Evolutionary conservation across 2,888 invertebrate genomes (phyloP).

Genomic region (Plebejus anna): DNA sequence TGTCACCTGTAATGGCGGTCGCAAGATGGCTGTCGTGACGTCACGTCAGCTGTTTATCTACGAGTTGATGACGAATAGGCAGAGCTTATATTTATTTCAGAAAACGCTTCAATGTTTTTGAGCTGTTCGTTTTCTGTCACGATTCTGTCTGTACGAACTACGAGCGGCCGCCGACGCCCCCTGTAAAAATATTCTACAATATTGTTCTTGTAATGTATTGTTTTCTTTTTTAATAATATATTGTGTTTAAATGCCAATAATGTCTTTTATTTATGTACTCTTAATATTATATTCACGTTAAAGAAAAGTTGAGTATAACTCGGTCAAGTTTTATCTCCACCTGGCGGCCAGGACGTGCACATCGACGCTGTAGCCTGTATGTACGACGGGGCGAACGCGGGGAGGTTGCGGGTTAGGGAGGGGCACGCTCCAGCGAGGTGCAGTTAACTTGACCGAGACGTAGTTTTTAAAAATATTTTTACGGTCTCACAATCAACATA

Average conservation of each 20-base stretch:
- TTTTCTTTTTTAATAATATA: conserved; percentile 77
- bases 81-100: conserved; percentile 18
- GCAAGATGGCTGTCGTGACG: background rate
- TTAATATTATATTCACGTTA: background rate
- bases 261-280: conserved; percentile 43
- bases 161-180: conserved; percentile 34
- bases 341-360: too few relatives aligned
- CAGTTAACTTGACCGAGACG: too few relatives aligned
- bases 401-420: too few relatives aligned
- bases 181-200: conserved; percentile 72
- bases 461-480: too few relatives aligned
- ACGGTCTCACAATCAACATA: too few relatives aligned
- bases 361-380: too few relatives aligned
- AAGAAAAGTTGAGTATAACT: background rate
- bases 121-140: background rate
- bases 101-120: background rate
- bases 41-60: conserved; percentile 1
- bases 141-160: conserved; percentile 32
- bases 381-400: too few relatives aligned
- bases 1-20: conserved; percentile 21
- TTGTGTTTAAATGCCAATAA: conserved; percentile 70
- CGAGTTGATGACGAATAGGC: conserved; percentile 30
- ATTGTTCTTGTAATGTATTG: conserved; percentile 77
- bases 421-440: too few relatives aligned
- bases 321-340: too few relatives aligned